Evolutionary conservation across 2,113 vertebrate species (phyloP), one percentile per base, ranked within the genome.

Genomic region (Jacana jacana): DNA sequence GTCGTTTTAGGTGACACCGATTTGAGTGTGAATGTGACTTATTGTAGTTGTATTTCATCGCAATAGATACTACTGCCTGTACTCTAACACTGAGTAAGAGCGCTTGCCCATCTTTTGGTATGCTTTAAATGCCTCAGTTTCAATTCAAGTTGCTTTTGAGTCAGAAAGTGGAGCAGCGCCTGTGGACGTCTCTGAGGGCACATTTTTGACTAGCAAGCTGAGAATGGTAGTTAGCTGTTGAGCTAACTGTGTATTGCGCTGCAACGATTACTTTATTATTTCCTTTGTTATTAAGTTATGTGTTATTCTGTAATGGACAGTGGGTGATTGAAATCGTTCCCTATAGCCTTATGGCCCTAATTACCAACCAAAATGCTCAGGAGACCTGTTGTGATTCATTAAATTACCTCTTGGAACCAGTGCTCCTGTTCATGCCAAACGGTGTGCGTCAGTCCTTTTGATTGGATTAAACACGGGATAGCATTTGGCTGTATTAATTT

Each of bases 321-420:
- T 73, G 75, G 46, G 48, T 81, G 93, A 69, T 24, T 52, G 87
- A 96, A 92, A 88, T 88, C 8, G 49, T 89, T 77, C 71, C 85
- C 37, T 81, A 40, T 63, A 66, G 85, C 68, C 86, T 85, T 87
- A 69, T 95, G 68, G 23, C 49, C 46, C 44, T 93, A 80, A 94
- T 94, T 83, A 61, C 28, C 63, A 70, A 63, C 17, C 77, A 30
- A 96, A 93, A 86, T 81, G 54, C 55, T 94, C 79, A 60, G 31
- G 81, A 91, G 89, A 86, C 89, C 54, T 93, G 11, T 79, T 77
- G n/a, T 79, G 84, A 91, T 77, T 93, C 83, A 84, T 92, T 89
- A 70, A 84, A 42, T 89, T 93, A 46, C 68, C 68, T 93, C 54
- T 37, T 35, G n/a, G 48, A 81, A 42, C 18, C 52, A 58, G 48